Evolutionary conservation across 2,113 vertebrate species (phyloP).

Genomic region (Macheiramphus alcinus): DNA sequence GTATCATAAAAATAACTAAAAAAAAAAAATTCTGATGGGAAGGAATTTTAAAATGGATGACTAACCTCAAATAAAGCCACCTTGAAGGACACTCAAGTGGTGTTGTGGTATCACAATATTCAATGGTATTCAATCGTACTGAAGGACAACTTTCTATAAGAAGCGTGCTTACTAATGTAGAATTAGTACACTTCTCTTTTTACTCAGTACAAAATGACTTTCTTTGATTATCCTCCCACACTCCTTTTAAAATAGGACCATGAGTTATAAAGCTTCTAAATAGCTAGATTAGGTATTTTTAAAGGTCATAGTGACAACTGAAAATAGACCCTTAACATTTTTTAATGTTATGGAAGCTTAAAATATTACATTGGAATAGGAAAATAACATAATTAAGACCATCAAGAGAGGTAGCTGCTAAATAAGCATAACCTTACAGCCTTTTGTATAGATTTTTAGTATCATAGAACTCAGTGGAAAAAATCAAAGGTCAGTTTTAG

Average conservation of each 20-base stretch:
- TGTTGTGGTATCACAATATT: not conserved
- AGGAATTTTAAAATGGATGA: slow-evolving; percentile 35
- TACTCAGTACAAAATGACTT: slow-evolving; percentile 52
- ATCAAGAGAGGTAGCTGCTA: not conserved
- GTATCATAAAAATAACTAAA: slow-evolving; percentile 41
- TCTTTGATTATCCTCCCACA: slow-evolving; percentile 67
- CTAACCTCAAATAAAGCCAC: slow-evolving; percentile 44
- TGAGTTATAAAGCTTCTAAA: slow-evolving; percentile 57
- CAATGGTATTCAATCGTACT: not conserved
- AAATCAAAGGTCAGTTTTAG: not conserved
- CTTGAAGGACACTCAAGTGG: not conserved
- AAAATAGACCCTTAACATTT: slow-evolving; percentile 47
- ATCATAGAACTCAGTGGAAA: not conserved
- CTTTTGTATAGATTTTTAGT: not conserved
- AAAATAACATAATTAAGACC: slow-evolving; percentile 20
- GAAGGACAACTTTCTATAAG: slow-evolving; percentile 58
- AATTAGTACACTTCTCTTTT: slow-evolving; percentile 57
- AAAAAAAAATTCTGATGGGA: not conserved
- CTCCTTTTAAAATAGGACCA: slow-evolving; percentile 54
- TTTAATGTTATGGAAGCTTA: not conserved
- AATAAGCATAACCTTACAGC: not conserved
- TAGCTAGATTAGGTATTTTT: slow-evolving; percentile 48
- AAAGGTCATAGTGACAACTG: slow-evolving; percentile 61
- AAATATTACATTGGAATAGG: not conserved
- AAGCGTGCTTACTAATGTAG: slow-evolving; percentile 12